Base-by-base conservation (phyloP, 2,888 invertebrate species). In the Megamerina dolium region DNA sequence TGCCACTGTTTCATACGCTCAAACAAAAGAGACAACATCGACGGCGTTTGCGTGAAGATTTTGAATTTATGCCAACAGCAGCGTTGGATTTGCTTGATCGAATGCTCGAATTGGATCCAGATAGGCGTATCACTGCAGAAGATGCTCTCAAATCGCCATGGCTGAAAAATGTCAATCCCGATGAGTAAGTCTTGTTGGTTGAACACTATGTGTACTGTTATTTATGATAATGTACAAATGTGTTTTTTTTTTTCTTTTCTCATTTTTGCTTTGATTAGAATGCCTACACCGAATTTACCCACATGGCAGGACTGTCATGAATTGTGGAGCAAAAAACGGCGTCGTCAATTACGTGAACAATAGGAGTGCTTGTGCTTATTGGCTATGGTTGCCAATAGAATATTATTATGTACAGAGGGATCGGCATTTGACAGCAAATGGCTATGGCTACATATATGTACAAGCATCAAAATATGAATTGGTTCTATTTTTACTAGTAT, bases 221-320 rank as follows among this genome's bases (percentile, higher is more conserved):
- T n/a, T n/a, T n/a, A n/a, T n/a, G n/a, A n/a, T n/a, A n/a, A n/a
- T n/a, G n/a, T n/a, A n/a, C 10, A 27, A 4, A 35, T 20, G 19
- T 8, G 21, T 13, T 2, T 13, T 19, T 35, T 20, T 6, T n/a
- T n/a, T 14, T n/a, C 10, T 36, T 20, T 14, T 17, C 10, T 33
- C 34, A 4, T n/a, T 37, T 26, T 23, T 16, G 41, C 50, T 49
- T 48, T 54, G 57, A 68, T 29, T 68, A 89, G 89, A 72, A 88
- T 90, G 83, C 77, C 83, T 37, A 82, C 83, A 2, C 87, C 89
- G 1, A 82, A 83, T 68, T 74, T 97, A 53, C 96, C 96, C 1
- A 89, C 86, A 21, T 91, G 91, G 85, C 96, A 99, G 73, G 97
- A 99, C 74, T 99, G 99, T 69, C 97, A 99, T 75, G 99, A 99